phyloP scores from a whole-genome alignment of 2,888 invertebrate genomes.

The Peribatodes rhomboidaria region DNA sequence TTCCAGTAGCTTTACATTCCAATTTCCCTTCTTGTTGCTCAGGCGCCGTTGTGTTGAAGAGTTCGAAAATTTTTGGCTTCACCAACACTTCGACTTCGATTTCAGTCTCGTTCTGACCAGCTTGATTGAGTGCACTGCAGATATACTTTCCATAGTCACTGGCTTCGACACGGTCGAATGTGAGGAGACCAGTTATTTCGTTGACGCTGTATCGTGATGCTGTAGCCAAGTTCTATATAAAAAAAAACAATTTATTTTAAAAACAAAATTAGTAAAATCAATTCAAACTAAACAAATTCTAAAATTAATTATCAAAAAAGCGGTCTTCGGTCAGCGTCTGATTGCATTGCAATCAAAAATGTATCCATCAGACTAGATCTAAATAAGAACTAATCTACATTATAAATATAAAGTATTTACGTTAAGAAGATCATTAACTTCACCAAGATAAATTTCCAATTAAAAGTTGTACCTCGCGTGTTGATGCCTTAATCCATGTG shows the following conservation, averaged over 20 bases:
- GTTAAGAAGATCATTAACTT: not conserved
- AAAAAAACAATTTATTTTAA: conserved; percentile 36
- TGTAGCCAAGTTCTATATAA: conserved; percentile 89
- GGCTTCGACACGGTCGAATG: conserved; percentile 90
- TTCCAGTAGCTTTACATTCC: conserved; percentile 92
- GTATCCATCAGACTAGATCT: not conserved
- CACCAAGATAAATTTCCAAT: conserved; percentile 25
- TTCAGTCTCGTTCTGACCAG: conserved; percentile 89
- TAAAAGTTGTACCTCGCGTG: conserved; percentile 81
- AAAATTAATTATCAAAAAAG: no score
- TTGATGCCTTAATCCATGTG: conserved; percentile 92
- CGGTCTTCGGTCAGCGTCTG: no score
- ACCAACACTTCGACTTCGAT: conserved; percentile 91
- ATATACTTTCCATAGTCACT: conserved; percentile 93
- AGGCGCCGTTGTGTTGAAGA: conserved; percentile 90
- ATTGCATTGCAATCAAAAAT: no score
- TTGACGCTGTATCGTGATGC: conserved; percentile 89
- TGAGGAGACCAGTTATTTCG: conserved; percentile 89
- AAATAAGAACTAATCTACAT: not conserved
- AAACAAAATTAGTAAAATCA: no score
- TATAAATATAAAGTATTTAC: not conserved
- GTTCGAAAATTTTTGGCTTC: conserved; percentile 92
- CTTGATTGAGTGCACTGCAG: conserved; percentile 93
- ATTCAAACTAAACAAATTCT: no score
- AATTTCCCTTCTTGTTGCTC: conserved; percentile 88